These are phyloP conservation scores for Scarus forsteni DNA, from an alignment of 2,797 vertebrate species.

Conservation along the genomic window DNA sequence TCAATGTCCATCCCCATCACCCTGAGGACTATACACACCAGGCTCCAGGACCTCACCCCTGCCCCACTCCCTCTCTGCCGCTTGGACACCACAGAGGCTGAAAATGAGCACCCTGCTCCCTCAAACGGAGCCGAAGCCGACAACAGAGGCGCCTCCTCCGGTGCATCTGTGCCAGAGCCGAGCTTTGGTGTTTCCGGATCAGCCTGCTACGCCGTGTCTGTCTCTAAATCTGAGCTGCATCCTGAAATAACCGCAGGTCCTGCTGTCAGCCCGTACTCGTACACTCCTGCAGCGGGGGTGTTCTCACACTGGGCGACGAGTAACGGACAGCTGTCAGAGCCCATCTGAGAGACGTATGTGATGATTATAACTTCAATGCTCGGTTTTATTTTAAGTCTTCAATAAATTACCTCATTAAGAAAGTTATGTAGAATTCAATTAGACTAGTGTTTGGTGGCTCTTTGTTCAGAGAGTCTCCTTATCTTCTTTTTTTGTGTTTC, in stretches of 20 bases:
- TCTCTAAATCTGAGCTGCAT: slow-evolving; percentile 49
- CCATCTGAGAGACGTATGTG: slow-evolving; percentile 31
- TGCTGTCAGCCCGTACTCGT: slow-evolving; percentile 45
- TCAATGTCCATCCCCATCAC: slow-evolving; percentile 89
- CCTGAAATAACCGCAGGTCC: slow-evolving; percentile 65
- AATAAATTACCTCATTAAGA: slow-evolving; percentile 27
- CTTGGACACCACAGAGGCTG: slow-evolving; percentile 15
- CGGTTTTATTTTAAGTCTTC: not conserved
- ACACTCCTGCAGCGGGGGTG: slow-evolving; percentile 34
- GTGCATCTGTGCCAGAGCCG: slow-evolving; percentile 50
- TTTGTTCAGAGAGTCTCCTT: slow-evolving; percentile 22
- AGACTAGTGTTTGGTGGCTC: too few species aligned
- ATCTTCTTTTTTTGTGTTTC: slow-evolving; percentile 32
- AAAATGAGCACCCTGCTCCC: slow-evolving; percentile 38
- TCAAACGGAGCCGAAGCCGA: slow-evolving; percentile 9
- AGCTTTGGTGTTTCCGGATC: slow-evolving; percentile 25
- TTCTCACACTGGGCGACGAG: slow-evolving; percentile 60
- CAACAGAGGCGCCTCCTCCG: slow-evolving; percentile 17
- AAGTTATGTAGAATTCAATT: not conserved
- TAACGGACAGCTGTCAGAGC: slow-evolving; percentile 49
- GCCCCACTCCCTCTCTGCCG: slow-evolving; percentile 2
- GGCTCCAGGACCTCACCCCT: slow-evolving; percentile 37
- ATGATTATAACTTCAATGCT: not conserved
- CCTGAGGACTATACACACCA: slow-evolving; percentile 81
- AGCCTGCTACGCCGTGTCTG: slow-evolving; percentile 50